Percentiles rank a stretch among this genome's conserved stretches.
These are phyloP conservation scores for Drosophila varians DNA, from an alignment of 1,140 invertebrate species.

Conservation along the genomic window DNA sequence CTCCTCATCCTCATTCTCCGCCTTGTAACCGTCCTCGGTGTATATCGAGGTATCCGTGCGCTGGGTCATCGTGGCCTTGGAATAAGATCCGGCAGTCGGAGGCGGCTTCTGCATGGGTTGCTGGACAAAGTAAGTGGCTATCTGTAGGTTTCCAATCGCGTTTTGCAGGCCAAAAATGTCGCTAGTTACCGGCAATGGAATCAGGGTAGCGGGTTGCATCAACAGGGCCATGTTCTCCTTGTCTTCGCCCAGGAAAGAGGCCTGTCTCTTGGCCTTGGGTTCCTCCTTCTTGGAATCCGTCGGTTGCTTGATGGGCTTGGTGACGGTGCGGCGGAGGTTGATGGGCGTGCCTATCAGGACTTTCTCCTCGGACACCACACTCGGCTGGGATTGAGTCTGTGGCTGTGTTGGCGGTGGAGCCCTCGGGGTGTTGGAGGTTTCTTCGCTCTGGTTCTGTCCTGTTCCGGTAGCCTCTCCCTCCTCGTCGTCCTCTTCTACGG, in stretches of 20 bases:
- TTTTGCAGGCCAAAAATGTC: slow-evolving; percentile 80
- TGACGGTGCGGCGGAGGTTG: slow-evolving; percentile 72
- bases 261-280: slow-evolving; percentile 5
- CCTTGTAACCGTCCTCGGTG: slow-evolving; percentile 74
- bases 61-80: slow-evolving; percentile 69
- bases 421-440: slow-evolving; percentile 21
- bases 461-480: neutral
- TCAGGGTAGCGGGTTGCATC: slow-evolving; percentile 83
- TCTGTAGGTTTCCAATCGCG: slow-evolving; percentile 78
- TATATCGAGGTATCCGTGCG: slow-evolving; percentile 70
- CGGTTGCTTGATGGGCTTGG: slow-evolving; percentile 61
- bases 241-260: slow-evolving; percentile 22
- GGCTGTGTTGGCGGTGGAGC: slow-evolving; percentile 6
- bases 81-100: slow-evolving; percentile 40
- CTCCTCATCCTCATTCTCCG: slow-evolving; percentile 65
- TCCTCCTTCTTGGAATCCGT: slow-evolving; percentile 9
- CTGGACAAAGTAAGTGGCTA: slow-evolving; percentile 79
- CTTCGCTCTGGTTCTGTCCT: neutral
- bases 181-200: slow-evolving; percentile 76
- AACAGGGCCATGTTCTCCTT: slow-evolving; percentile 81
- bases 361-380: slow-evolving; percentile 63
- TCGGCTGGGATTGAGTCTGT: neutral
- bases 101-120: slow-evolving; percentile 53
- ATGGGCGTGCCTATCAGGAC: slow-evolving; percentile 81
- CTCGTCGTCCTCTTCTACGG: slow-evolving; percentile 49